Conservation (phyloP, 2,888 invertebrate genomes). For the Agrochola lota region DNA sequence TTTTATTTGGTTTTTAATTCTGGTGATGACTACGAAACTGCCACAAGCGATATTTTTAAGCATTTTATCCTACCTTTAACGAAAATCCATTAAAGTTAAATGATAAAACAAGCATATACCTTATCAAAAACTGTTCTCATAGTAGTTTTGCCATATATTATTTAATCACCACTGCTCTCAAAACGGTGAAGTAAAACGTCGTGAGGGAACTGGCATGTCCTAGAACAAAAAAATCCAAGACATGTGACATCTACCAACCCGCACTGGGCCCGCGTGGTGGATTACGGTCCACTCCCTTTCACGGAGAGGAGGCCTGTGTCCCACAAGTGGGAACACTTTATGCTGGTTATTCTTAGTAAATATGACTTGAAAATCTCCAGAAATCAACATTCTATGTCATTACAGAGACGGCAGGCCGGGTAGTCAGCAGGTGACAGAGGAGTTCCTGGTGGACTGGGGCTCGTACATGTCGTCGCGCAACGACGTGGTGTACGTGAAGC, state of each 20-base stretch:
- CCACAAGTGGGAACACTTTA: too few relatives aligned
- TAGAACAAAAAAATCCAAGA: too few relatives aligned
- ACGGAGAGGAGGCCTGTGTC: too few relatives aligned
- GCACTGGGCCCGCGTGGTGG: too few relatives aligned
- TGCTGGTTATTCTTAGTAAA: neutral
- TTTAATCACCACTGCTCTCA: too few relatives aligned
- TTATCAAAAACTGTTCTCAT: neutral
- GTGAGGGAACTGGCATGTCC: too few relatives aligned
- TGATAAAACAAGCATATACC: neutral
- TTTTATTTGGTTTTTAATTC: neutral
- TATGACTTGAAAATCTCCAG: neutral
- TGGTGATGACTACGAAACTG: neutral
- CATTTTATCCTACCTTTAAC: neutral
- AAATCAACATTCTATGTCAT: neutral
- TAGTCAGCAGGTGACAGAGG: conserved; percentile 96
- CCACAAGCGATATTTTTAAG: neutral
- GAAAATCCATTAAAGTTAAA: neutral
- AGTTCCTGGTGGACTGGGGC: conserved; percentile 97
- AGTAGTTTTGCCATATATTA: neutral
- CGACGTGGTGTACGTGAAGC: conserved; percentile 96
- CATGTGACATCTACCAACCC: too few relatives aligned
- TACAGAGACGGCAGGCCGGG: conserved; percentile 97
- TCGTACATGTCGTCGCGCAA: conserved; percentile 97
- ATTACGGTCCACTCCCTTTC: too few relatives aligned
- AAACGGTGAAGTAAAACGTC: too few relatives aligned